phyloP scores from a whole-genome alignment of 23 tunicate species.

The Diplosoma virens region DNA sequence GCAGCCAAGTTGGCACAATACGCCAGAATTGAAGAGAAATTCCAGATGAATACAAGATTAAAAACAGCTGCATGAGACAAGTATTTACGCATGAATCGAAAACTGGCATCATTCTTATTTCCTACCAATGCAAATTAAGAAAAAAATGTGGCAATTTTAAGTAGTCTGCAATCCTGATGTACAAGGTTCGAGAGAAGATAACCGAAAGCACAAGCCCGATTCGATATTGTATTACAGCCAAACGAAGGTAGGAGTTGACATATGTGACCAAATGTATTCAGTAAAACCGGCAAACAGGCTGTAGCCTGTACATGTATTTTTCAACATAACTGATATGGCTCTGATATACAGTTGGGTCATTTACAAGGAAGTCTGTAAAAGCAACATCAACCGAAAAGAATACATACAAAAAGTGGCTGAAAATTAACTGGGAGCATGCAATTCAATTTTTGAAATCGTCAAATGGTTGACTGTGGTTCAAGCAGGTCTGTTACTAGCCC shows the following conservation, averaged over 20 bases:
- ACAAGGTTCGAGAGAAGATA: not conserved
- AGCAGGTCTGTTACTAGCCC: not conserved
- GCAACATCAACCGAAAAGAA: not conserved
- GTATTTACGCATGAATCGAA: not conserved
- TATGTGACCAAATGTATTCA: constrained; percentile 5
- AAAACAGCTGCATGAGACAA: constrained; percentile 3
- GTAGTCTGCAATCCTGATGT: constrained; percentile 7
- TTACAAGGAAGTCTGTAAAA: not conserved
- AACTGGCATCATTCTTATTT: not conserved
- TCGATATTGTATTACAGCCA: not conserved
- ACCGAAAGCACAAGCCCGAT: not conserved
- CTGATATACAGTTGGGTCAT: no score
- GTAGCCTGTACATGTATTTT: constrained; percentile 11
- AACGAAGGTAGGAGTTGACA: constrained; percentile 5
- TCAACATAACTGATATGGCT: constrained; percentile 1
- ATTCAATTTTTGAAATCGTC: not conserved
- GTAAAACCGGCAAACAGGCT: not conserved
- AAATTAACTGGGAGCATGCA: constrained; percentile 7
- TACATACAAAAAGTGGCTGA: constrained; percentile 12
- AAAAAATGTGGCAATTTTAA: not conserved
- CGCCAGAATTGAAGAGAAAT: constrained; percentile 7
- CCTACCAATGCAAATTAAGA: not conserved
- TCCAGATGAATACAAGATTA: constrained; percentile 16
- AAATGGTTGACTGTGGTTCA: not conserved
- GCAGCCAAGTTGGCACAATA: constrained; percentile 14